Base-by-base conservation (phyloP, 2,888 invertebrate genomes). In the Parascotia fuliginaria region DNA sequence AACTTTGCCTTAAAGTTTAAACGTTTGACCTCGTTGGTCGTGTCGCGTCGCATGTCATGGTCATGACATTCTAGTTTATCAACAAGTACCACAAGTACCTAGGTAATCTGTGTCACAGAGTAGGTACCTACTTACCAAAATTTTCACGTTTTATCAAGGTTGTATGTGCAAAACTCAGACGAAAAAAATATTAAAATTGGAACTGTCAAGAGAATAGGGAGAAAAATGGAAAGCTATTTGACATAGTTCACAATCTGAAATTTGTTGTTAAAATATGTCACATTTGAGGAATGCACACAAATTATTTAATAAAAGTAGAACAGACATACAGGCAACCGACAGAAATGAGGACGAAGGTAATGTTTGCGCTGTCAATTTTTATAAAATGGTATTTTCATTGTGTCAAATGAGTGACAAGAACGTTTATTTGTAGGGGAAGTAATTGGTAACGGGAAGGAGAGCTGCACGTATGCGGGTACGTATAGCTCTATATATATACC, bases 261-360 rank as follows among this genome's bases (percentile, higher is more conserved):
- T 90, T 92, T 83, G 82, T 85, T 86, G 90, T 90, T 84, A 71
- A 84, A 89, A 85, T 87, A 92, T 92, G 92, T 91, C 90, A 87
- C 64, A 85, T 70, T 83, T 85, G 81, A 90, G 83, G 85, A 89
- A 87, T 85, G 77, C 75, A 76, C 75, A 83, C 66, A 89, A 87
- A 87, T 78, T 83, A 80, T 69, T 84, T 55, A 83, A 88, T 75
- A 87, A 83, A 85, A 82, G 65, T 73, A 82, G 71, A 73, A 74
- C 73, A 77, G 81, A 87, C 55, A 57, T 75, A 56, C 77, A 79
- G 47, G 60, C 62, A 57, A 74, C 68, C 58, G 67, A 74, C 46
- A 81, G 65, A 70, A 68, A 79, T 69, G 86, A 80, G 41, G 76
- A 77, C 41, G 81, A 81, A 85, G 87, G 89, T 89, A 85, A 58